Conservation (phyloP, 2,113 vertebrate genomes). For the Perognathus longimembris region DNA sequence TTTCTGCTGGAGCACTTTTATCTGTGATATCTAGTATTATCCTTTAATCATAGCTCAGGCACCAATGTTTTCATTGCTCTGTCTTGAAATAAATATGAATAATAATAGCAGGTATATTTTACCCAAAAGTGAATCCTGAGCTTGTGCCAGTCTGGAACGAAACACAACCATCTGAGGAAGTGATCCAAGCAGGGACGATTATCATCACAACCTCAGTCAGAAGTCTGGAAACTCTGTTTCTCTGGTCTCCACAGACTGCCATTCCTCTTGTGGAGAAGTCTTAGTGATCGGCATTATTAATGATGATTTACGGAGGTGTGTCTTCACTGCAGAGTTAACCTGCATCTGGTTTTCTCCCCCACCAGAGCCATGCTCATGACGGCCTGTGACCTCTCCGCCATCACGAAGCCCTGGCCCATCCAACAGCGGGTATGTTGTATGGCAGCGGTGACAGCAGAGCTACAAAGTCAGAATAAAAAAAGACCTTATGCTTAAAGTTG, state of each 20-base stretch:
- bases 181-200: not conserved
- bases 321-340: not conserved
- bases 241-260: not conserved
- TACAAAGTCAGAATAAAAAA: not conserved
- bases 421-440: slow-evolving; percentile 93
- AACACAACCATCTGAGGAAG: not conserved
- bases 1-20: not conserved
- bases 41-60: not conserved
- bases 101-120: not conserved
- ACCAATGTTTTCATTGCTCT: not conserved
- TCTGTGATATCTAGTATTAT: not conserved
- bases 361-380: slow-evolving; percentile 99
- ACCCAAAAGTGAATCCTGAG: not conserved
- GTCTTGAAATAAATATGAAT: not conserved
- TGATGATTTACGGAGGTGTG: not conserved
- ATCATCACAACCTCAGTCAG: accelerated
- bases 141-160: not conserved
- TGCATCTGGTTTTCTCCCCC: slow-evolving; percentile 37
- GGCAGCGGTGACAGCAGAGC: too few relatives aligned
- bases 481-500: not conserved
- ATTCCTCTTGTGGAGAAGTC: not conserved
- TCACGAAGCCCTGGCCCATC: slow-evolving; percentile 99
- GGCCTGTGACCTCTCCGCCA: slow-evolving; percentile 97
- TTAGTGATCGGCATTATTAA: not conserved
- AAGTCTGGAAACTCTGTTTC: not conserved